Conservation (phyloP, 2,888 invertebrate species). For the Eudasyphora cyanicolor region DNA sequence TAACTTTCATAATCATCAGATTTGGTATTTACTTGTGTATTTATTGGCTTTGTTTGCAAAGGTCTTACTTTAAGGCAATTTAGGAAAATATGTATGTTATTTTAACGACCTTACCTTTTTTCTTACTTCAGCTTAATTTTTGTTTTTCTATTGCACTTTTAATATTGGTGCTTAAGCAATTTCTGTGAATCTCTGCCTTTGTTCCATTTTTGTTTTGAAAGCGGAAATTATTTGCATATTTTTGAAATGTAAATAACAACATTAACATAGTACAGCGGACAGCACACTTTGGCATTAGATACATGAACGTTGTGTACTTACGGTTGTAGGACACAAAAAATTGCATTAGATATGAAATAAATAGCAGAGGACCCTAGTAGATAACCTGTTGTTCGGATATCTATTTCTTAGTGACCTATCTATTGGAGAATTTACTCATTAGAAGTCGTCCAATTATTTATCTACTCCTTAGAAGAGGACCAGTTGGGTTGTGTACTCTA, state of each 20-base stretch:
- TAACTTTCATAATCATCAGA: no score
- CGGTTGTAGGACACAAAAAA: not conserved
- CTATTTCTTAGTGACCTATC: no score
- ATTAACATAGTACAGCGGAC: not conserved
- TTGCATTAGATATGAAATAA: not conserved
- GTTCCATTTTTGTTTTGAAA: constrained; percentile 16
- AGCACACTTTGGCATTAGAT: not conserved
- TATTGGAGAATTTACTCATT: no score
- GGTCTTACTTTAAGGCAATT: not conserved
- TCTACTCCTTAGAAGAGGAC: no score
- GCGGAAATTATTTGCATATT: constrained; percentile 25
- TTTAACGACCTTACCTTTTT: not conserved
- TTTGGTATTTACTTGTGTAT: no score
- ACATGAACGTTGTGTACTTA: not conserved
- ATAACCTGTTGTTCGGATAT: no score
- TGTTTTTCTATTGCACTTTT: not conserved
- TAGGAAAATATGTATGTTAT: not conserved
- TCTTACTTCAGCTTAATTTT: not conserved
- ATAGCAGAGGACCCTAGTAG: not conserved
- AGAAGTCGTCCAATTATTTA: no score
- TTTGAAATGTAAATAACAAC: constrained; percentile 16
- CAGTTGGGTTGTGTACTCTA: no score
- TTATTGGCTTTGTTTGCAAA: no score
- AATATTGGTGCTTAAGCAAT: constrained; percentile 8
- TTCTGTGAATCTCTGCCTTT: not conserved